These are phyloP conservation scores for Sapayoa aenigma DNA, from an alignment of 2,113 vertebrate species.

Conservation along the genomic window DNA sequence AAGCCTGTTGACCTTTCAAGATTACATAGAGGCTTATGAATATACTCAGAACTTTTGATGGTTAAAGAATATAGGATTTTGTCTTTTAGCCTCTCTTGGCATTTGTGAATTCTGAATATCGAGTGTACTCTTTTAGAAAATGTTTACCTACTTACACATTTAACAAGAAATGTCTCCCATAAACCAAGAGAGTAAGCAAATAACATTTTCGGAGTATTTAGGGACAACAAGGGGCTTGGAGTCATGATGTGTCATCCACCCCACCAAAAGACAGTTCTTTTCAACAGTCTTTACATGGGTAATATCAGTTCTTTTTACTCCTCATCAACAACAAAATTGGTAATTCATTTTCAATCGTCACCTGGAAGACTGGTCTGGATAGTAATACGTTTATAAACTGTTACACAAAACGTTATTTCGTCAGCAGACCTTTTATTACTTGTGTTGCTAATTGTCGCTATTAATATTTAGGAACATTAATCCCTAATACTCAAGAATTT, in stretches of 20 bases:
- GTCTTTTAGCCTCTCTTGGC: constrained; percentile 28
- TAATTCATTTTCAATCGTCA: not conserved
- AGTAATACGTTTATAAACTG: not conserved
- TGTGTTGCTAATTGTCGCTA: not conserved
- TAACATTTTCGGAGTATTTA: not conserved
- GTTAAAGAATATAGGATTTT: constrained; percentile 36
- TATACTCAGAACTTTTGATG: not conserved
- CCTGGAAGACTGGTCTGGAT: not conserved
- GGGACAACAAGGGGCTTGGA: not conserved
- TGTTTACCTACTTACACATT: not conserved
- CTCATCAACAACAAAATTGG: not conserved
- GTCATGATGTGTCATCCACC: not conserved
- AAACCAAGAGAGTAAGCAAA: not conserved
- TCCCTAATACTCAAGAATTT: not conserved
- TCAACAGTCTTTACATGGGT: not conserved
- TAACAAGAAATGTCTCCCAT: not conserved
- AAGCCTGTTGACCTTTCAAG: constrained; percentile 21
- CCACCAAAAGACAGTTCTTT: not conserved
- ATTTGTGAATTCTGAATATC: constrained; percentile 46
- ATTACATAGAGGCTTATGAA: not conserved
- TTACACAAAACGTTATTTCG: not conserved
- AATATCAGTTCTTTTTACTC: not conserved
- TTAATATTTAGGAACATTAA: not conserved
- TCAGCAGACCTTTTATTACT: not conserved
- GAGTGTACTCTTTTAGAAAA: not conserved